Base-by-base conservation (phyloP, 2,797 vertebrate species). In the Dendrocincla tyrannina region DNA sequence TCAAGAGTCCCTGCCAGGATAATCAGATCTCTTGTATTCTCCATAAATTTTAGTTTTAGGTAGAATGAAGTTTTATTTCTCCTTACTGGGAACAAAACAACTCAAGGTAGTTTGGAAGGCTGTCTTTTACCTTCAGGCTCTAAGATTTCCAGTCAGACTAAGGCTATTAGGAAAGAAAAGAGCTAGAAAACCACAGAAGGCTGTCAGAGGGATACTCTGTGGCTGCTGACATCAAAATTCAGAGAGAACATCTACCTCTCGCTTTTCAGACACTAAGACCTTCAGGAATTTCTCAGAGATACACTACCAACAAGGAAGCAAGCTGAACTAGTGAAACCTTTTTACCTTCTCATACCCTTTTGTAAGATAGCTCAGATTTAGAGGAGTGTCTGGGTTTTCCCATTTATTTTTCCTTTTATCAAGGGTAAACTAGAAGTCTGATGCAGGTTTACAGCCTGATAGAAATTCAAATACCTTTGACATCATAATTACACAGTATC, bases 401-500 rank as follows among this genome's bases (percentile, higher is more conserved):
- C 7, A 35, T 56, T 27, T 49, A 30, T 41, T 84, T 55, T 91
- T 32, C 35, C 18, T 89, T 59, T 68, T 18, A 28, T 22, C 49
- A 66, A 55, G 32, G 17, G 27, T 47, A 91, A 79, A 68, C 16
- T 25, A 35, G 4, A 88, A 82, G 17, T 30, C 58, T 58, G 25
- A 42, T 30, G 42, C 41, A 80, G n/a, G 85, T 85, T 92, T 85
- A 62, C 50, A 79, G 35, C 15, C n/a, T 77, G 30, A 73, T 42
- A 93, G 8, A 67, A 84, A 76, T 59, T 75, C 53, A 88, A 94
- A 70, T 28, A 85, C n/a, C 35, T 87, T 37, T 85, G 87, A 82
- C 74, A 91, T 52, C 37, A 32, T 79, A 92, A 95, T 92, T 94
- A 91, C 8, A 90, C 12, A 53, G 55, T 73, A 94, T 86, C 80